Percentiles rank a stretch among this genome's conserved stretches.
phyloP scores from a whole-genome alignment of 2,888 invertebrate species.

The Polydrusus tereticollis region DNA sequence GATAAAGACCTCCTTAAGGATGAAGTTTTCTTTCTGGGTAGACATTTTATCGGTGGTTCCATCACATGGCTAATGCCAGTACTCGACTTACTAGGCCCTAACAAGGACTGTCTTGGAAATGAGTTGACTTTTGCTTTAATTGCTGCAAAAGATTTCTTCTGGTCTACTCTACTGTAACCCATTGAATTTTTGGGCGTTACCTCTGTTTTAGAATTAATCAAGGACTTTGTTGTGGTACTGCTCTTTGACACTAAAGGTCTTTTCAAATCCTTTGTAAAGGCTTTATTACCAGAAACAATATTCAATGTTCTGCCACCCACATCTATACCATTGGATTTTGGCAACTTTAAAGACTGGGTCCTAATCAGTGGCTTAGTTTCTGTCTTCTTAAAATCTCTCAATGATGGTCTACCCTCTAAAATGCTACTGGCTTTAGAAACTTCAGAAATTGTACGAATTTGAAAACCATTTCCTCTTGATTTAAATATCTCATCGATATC shows the following conservation, averaged over 20 bases:
- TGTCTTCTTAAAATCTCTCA: slow-evolving; percentile 13
- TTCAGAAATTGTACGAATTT: not conserved
- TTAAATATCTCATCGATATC: slow-evolving; percentile 35
- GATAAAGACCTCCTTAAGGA: slow-evolving; percentile 51
- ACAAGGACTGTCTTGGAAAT: not conserved
- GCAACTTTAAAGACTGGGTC: slow-evolving; percentile 31
- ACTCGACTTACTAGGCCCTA: not conserved
- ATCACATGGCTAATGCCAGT: not conserved
- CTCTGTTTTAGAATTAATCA: not conserved
- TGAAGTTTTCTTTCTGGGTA: slow-evolving; percentile 3
- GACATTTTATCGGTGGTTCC: not conserved
- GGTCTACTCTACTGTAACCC: slow-evolving; percentile 1
- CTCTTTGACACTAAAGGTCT: not conserved
- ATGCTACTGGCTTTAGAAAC: slow-evolving; percentile 11
- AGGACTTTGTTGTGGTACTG: not conserved
- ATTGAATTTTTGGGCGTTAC: not conserved
- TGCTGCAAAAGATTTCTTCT: not conserved
- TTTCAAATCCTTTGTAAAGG: not conserved
- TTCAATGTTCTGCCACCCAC: not conserved
- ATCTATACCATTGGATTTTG: slow-evolving; percentile 23
- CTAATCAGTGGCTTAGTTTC: not conserved
- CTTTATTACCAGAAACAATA: slow-evolving; percentile 1
- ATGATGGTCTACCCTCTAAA: slow-evolving; percentile 19
- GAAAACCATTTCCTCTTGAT: not conserved
- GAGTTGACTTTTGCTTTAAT: slow-evolving; percentile 28